phyloP scores from a whole-genome alignment of 2,888 invertebrate species.

The Lutraria lutraria region DNA sequence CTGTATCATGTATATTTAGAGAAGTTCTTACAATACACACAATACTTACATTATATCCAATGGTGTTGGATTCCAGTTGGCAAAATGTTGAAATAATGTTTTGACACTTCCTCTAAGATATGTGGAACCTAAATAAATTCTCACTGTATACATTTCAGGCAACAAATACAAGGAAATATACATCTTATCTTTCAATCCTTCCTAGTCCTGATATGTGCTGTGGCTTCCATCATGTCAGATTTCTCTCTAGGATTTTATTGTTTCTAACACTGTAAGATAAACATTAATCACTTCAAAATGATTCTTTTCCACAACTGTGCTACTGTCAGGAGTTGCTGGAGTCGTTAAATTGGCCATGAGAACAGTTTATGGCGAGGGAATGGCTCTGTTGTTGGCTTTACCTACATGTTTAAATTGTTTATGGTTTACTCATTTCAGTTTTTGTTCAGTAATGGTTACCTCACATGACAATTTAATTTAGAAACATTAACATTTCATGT shows the following conservation, averaged over 20 bases:
- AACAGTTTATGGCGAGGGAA: constrained; percentile 4
- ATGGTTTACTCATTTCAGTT: neutral
- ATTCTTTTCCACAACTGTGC: constrained; percentile 41
- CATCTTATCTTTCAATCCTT: constrained; percentile 11
- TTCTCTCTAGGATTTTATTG: constrained; percentile 33
- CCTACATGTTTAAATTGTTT: neutral
- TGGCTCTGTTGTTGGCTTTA: neutral
- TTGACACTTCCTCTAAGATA: constrained; percentile 19
- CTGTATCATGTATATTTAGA: neutral
- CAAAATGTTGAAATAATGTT: constrained; percentile 1
- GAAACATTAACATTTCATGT: constrained; percentile 3
- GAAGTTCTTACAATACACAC: neutral
- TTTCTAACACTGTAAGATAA: constrained; percentile 32
- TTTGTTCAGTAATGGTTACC: neutral
- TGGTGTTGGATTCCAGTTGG: constrained; percentile 12
- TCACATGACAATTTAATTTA: constrained; percentile 9
- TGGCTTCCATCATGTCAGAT: constrained; percentile 28
- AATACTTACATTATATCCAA: neutral
- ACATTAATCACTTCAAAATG: constrained; percentile 37
- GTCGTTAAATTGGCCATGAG: constrained; percentile 45
- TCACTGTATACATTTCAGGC: neutral
- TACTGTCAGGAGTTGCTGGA: constrained; percentile 29
- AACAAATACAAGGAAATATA: constrained; percentile 8
- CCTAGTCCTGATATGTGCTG: neutral
- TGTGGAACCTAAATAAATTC: neutral